Base-by-base conservation (phyloP, 2,888 invertebrate genomes). In the Eledona agricola region DNA sequence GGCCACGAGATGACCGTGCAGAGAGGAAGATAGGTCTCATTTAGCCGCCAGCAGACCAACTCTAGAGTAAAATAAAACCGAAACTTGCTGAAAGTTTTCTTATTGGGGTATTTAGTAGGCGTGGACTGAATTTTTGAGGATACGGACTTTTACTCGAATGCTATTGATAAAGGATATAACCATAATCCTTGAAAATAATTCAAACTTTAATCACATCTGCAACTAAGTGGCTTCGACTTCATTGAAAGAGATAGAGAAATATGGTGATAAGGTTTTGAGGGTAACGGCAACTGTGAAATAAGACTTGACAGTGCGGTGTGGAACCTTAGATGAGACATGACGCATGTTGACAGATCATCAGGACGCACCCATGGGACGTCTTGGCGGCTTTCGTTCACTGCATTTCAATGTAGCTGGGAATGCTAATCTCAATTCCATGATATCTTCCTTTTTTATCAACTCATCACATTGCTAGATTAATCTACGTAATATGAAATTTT, bases 1-100 rank as follows among this genome's bases (percentile, higher is more conserved):
- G 66, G 61, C 71, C 70, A 70, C 70, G 70, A 65, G 67, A 70
- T 65, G 63, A 56, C 59, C 62, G 53, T 54, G 57, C 47, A 55
- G 62, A 64, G 64, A 66, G 59, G 42, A 47, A 60, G 59, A 60
- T 64, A 68, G 59, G 64, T 58, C 67, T 66, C 66, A 66, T 67
- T 69, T 69, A 66, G 64, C 63, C 59, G 52, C 60, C 61, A 58
- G 47, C 62, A 60, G 58, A 58, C 62, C 62, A 59, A 56, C 59
- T 62, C 57, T 52, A 59, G 65, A 68, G 64, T 65, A 66, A 66
- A 66, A 66, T 62, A 63, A 66, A 68, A 61, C 58, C 58, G 59
- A 64, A 63, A 67, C 63, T 51, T 63, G 54, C 51, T 32, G n/a
- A 57, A 64, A 63, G 60, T 69, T 67, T 65, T 66, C 66, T 67